Evolutionary conservation across 2,797 vertebrate genomes (phyloP), one percentile per base, ranked within the genome.

Genomic region (Iguana delicatissima): DNA sequence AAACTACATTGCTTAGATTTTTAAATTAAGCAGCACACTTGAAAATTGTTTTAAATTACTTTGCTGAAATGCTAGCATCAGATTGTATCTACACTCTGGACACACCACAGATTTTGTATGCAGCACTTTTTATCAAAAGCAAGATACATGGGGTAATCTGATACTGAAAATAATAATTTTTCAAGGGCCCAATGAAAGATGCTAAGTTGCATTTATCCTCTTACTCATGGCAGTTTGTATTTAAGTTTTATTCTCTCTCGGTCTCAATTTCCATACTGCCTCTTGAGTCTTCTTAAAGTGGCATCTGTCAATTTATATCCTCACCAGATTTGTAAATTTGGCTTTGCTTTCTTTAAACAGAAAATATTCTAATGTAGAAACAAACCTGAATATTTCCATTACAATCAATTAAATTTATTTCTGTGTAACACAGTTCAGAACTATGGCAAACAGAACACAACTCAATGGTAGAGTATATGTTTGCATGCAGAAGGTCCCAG

Each of bases 1-100:
- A 86, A 76, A 89, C 52, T 84, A 13, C 57, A 72, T 76, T 80
- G 86, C 50, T 89, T 85, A 64, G 35, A 73, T 64, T 79, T 59
- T n/a, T 86, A 91, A 91, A 93, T 69, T 86, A 88, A 89, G 69
- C 92, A 9, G 5, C 6, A 0, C 83, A 87, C 29, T 20, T 84
- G 35, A 87, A 93, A 91, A 89, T 59, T 79, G 85, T 64, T 91
- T 80, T 76, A 82, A 38, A 62, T 20, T 90, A 26, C 32, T 84
- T 89, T 46, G 82, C 20, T 81, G 67, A 86, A 67, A 81, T 74
- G 26, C 77, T 73, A 46, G 22, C 89, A 59, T 22, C 72, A 42
- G 7, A 84, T 81, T 62, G 1, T 92, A 80, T 22, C 77, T 69
- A n/a, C 50, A 87, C 35, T 29, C 59, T 62, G 10, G 80, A 64